Evolutionary conservation across 2,888 invertebrate species (phyloP), one percentile per base, ranked within the genome.

Genomic region (Blastobasis lacticolella): DNA sequence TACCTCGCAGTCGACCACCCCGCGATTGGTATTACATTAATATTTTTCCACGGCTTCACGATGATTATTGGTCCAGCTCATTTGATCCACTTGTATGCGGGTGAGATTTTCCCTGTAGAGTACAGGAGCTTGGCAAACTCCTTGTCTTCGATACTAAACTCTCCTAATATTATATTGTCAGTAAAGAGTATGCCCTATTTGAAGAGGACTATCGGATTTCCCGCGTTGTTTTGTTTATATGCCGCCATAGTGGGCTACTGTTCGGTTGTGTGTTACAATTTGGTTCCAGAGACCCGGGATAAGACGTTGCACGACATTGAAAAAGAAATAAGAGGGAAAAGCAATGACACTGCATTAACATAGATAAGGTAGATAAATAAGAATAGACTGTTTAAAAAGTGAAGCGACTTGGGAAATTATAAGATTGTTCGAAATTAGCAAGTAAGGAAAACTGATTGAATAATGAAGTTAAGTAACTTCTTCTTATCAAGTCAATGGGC

Each of bases 21-120:
- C 0, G 52, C 62, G 38, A 67, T 79, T n/a, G 80, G 80, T 8
- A 57, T 76, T 0, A 49, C 59, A 2, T 57, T 81, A 10, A 58
- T 79, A 10, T 75, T 76, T 52, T 52, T 75, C 1, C 52, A 54
- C 6, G 90, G 90, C 61, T 79, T 87, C 8, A 88, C 90, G 10
- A 80, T 90, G 23, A 84, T 88, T 1, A 79, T 90, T 5, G 92
- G 93, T 0, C 76, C 90, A 4, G 80, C 91, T 1, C 91, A 92
- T 0, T 64, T 94, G 48, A 92, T 93, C 0, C 93, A 92, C 82
- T 90, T 92, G 7, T 89, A 93, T 72, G 90, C 91, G 56, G 92
- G 92, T 0, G 94, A 94, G 69, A 71, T 93, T 0, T 93, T 92
- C 60, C 89, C 92, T 4, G 78, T 90, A 38, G 84, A 86, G 46